phyloP scores from a whole-genome alignment of 2,113 vertebrate species.

The Ceratotherium simum region DNA sequence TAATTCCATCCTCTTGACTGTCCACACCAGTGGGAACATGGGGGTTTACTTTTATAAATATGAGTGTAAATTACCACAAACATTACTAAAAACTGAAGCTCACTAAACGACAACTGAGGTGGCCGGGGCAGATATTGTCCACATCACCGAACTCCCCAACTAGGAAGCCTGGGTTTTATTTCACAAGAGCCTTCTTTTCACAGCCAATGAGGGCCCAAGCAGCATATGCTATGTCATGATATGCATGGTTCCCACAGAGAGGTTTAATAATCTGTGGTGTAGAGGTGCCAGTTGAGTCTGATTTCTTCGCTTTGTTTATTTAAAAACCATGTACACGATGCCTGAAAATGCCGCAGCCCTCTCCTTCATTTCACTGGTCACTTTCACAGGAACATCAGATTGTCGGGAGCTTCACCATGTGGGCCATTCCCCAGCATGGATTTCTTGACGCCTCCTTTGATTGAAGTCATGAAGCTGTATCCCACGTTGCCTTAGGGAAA shows the following conservation, averaged over 20 bases:
- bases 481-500: background rate
- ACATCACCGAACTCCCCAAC: slow-evolving; percentile 12
- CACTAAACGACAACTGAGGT: background rate
- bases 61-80: background rate
- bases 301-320: slow-evolving; percentile 24
- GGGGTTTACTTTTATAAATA: slow-evolving; percentile 43
- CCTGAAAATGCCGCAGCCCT: background rate
- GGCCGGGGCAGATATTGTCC: background rate
- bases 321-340: background rate
- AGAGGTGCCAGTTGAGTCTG: background rate
- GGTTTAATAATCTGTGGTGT: background rate
- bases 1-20: background rate
- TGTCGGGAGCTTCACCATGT: background rate
- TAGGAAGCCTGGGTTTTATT: background rate
- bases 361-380: background rate
- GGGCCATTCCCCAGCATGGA: background rate
- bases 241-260: background rate
- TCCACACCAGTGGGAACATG: background rate
- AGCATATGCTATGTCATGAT: background rate
- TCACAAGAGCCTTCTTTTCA: slow-evolving; percentile 12
- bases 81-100: slow-evolving; percentile 37
- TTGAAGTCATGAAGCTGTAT: background rate
- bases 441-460: background rate
- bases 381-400: background rate
- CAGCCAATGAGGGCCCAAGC: background rate